These are phyloP conservation scores for Pemphredon lugubris DNA, from an alignment of 2,888 invertebrate species.

Conservation along the genomic window DNA sequence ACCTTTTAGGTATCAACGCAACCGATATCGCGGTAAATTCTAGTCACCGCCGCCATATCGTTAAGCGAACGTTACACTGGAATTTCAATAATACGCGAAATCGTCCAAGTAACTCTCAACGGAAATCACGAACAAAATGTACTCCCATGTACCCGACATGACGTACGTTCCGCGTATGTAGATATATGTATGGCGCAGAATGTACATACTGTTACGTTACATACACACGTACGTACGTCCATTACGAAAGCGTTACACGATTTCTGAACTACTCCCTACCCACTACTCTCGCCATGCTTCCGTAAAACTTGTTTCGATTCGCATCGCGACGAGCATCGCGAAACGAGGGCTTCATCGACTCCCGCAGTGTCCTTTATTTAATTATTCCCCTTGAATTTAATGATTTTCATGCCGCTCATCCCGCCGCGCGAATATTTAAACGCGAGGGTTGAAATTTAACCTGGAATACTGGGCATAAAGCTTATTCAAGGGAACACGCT, in stretches of 20 bases:
- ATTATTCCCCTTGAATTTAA: conserved; percentile 39
- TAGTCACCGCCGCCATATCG: background rate
- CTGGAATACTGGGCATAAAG: conserved; percentile 38
- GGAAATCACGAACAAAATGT: conserved; percentile 48
- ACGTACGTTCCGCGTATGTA: too few species aligned
- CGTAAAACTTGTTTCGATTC: conserved; percentile 48
- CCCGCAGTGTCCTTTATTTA: conserved; percentile 39
- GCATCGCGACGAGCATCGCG: conserved; percentile 21
- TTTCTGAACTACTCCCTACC: conserved; percentile 16
- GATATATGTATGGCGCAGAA: background rate
- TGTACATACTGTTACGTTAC: conserved; percentile 2
- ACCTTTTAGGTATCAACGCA: too few species aligned
- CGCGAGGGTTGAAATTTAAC: conserved; percentile 26
- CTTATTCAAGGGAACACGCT: conserved; percentile 30
- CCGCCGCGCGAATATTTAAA: conserved; percentile 32
- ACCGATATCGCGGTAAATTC: too few species aligned
- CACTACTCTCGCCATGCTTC: conserved; percentile 13
- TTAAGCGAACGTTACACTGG: conserved; percentile 16
- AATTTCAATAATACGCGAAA: conserved; percentile 46
- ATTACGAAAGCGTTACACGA: conserved; percentile 21
- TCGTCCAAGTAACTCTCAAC: conserved; percentile 40
- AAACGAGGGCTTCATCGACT: conserved; percentile 29
- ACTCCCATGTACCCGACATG: background rate
- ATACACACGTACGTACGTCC: background rate
- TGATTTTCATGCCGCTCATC: conserved; percentile 33